These are phyloP conservation scores for Camponotus vicinus DNA, from an alignment of 1,140 invertebrate genomes.

Conservation along the genomic window DNA sequence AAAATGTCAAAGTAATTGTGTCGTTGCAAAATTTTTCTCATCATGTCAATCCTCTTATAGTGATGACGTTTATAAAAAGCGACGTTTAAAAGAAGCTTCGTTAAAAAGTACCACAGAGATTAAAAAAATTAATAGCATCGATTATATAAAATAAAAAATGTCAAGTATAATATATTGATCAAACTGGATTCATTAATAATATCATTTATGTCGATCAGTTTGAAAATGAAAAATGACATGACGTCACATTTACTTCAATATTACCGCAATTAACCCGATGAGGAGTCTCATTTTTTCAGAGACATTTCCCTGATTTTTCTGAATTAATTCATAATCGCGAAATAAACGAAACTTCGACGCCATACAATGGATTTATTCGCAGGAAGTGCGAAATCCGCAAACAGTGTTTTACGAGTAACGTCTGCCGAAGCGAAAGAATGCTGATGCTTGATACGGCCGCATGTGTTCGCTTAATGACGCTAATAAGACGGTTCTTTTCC, in stretches of 20 bases:
- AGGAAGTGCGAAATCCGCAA: constrained; percentile 3
- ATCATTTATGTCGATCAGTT: background rate
- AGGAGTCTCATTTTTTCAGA: background rate
- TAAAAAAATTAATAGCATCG: background rate
- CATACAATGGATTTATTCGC: background rate
- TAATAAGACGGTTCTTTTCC: constrained; percentile 46
- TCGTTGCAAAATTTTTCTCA: background rate
- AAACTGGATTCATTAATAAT: background rate
- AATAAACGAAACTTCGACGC: background rate
- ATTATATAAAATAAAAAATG: background rate
- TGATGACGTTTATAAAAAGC: background rate
- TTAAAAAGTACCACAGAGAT: background rate
- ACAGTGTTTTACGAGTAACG: constrained; percentile 31
- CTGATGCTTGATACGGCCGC: constrained; percentile 40
- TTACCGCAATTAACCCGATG: background rate
- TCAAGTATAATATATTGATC: background rate
- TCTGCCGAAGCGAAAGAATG: constrained; percentile 53
- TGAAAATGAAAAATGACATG: background rate
- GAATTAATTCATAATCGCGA: constrained; percentile 12
- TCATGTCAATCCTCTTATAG: background rate
- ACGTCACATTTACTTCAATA: background rate
- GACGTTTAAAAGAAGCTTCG: background rate
- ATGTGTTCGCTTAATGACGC: constrained; percentile 54
- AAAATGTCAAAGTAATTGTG: background rate
- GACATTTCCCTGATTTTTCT: background rate